phyloP scores from a whole-genome alignment of 2,113 vertebrate genomes.

The Indicator indicator region DNA sequence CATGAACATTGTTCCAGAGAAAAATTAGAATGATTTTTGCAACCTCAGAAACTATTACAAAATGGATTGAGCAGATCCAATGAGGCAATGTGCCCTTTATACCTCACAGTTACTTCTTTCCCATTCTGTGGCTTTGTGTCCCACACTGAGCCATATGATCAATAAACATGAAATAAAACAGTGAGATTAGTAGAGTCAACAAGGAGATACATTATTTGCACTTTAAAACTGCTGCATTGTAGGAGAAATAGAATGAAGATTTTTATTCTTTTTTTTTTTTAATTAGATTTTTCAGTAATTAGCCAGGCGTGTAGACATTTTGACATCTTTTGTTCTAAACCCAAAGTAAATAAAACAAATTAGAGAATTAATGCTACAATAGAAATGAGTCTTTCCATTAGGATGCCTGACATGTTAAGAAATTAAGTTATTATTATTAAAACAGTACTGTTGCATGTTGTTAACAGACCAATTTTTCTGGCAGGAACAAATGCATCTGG shows the following conservation, averaged over 20 bases:
- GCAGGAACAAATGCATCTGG: not conserved
- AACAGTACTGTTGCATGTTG: not conserved
- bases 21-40: not conserved
- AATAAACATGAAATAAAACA: not conserved
- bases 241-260: not conserved
- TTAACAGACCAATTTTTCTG: not conserved
- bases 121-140: accelerated
- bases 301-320: not conserved
- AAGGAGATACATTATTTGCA: not conserved
- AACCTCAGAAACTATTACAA: not conserved
- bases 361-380: not conserved
- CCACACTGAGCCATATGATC: not conserved
- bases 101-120: not conserved
- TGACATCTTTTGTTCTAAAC: not conserved
- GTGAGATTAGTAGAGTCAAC: not conserved
- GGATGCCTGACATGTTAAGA: not conserved
- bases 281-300: not conserved
- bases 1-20: not conserved
- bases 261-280: too few relatives aligned
- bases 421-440: not conserved
- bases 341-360: not conserved
- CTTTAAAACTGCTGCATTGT: not conserved
- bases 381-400: not conserved
- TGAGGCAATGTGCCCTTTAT: not conserved
- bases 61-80: not conserved